Conservation (phyloP, 2,797 vertebrate species). For the Diplodus puntazzo region DNA sequence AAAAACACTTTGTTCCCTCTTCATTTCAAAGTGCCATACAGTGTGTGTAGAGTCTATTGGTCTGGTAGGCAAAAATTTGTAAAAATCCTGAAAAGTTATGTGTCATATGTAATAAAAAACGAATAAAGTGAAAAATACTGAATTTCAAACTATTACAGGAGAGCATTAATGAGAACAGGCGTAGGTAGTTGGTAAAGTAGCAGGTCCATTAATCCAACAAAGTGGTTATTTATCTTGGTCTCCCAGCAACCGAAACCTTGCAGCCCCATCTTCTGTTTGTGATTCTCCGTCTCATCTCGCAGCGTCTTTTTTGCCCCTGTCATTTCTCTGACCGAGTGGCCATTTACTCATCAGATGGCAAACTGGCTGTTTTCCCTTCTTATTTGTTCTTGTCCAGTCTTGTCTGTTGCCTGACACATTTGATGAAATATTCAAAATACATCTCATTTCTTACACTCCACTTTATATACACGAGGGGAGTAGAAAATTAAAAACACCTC, state of each 20-base stretch:
- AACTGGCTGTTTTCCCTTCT: conserved; percentile 7
- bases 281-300: conserved; percentile 41
- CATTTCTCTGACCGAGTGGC: conserved; percentile 33
- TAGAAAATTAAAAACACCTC: neutral
- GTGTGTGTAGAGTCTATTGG: neutral
- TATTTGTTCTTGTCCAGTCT: conserved; percentile 6
- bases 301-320: conserved; percentile 41
- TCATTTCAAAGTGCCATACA: conserved; percentile 5
- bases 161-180: conserved; percentile 15
- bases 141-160: conserved; percentile 22
- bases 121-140: neutral
- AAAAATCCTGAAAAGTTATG: conserved; percentile 4
- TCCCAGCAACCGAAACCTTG: conserved; percentile 50
- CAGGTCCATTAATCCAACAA: conserved; percentile 39
- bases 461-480: neutral
- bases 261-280: conserved; percentile 29
- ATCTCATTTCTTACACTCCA: neutral
- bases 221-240: conserved; percentile 57
- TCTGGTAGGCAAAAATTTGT: too few species aligned
- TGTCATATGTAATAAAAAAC: neutral
- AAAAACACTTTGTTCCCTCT: neutral
- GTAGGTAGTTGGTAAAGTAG: neutral
- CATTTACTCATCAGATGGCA: conserved; percentile 33
- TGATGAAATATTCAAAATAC: conserved; percentile 2
- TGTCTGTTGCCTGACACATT: conserved; percentile 8